Evolutionary conservation across 2,888 invertebrate species (phyloP), one percentile per base, ranked within the genome.

Genomic region (Cephus sareptanus): DNA sequence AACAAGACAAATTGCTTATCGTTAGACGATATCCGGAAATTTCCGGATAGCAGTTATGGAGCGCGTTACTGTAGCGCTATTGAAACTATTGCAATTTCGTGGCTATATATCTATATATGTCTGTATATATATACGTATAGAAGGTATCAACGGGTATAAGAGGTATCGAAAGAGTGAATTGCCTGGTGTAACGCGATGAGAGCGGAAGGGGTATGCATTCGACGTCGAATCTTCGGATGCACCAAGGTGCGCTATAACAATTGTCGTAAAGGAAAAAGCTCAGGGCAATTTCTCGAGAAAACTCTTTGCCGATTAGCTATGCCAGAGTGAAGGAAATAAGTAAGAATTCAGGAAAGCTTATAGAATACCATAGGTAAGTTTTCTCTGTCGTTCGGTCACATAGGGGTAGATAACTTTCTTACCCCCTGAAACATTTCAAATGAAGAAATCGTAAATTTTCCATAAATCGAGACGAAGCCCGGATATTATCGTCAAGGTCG

Each of bases 1-100:
- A 81, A 82, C 84, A 81, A 87, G 86, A 87, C 84, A 85, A 87
- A 88, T 87, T 56, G 56, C 56, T 56, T 88, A 88, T 86, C 85
- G 82, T 81, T 34, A 56, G 82, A 82, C 75, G 78, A 75, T 34
- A 69, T 76, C 75, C 73, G 69, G 30, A 75, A 76, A 75, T 80
- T 35, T 75, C 74, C 35, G 69, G 6, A 35, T 35, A 40, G 31
- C 56, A 30, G 56, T 56, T 75, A 30, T 56, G 34, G 73, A 23
- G 56, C 56, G 34, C 79, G 79, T 81, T 78, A 76, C 56, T 56
- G 56, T 81, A 78, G 81, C 75, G 77, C 73, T 77, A 71, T 79
- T 77, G 80, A 76, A 80, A 79, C 78, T 79, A 75, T 74, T 74
- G 79, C 80, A 35, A 80, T 79, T 79, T 77, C 81, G 73, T 76